phyloP scores from a whole-genome alignment of 2,888 invertebrate genomes.

The Ptychoptera albimana region DNA sequence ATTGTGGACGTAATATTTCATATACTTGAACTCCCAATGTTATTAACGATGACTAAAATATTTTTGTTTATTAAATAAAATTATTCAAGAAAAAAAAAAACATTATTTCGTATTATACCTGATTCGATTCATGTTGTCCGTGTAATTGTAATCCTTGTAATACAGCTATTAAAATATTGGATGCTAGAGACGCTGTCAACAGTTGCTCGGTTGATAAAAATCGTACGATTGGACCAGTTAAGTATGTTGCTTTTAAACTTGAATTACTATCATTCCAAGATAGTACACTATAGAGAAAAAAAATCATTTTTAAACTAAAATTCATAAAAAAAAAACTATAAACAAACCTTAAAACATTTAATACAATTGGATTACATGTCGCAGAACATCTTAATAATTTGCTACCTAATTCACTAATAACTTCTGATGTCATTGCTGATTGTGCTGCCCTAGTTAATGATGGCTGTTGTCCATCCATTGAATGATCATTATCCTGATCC shows the following conservation, averaged over 20 bases:
- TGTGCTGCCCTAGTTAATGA: constrained; percentile 31
- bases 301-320: not conserved
- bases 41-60: constrained; percentile 36
- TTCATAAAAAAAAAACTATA: not conserved
- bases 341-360: constrained; percentile 40
- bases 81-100: constrained; percentile 14
- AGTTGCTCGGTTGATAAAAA: constrained; percentile 46
- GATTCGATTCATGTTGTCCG: constrained; percentile 82
- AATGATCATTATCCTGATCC: constrained; percentile 44
- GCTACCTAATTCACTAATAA: constrained; percentile 67
- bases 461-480: constrained; percentile 49
- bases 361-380: constrained; percentile 45
- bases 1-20: constrained; percentile 62
- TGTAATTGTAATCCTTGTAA: constrained; percentile 68
- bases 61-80: constrained; percentile 1
- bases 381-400: constrained; percentile 49
- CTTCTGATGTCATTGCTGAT: constrained; percentile 43
- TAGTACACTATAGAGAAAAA: constrained; percentile 34
- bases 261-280: constrained; percentile 77
- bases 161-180: constrained; percentile 59
- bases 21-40: constrained; percentile 73
- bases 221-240: constrained; percentile 55
- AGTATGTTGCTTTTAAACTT: constrained; percentile 60
- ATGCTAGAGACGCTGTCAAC: constrained; percentile 48
- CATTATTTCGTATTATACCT: constrained; percentile 32